Evolutionary conservation across 2,113 vertebrate species (phyloP).

Genomic region (Dicrurus megarhynchus): DNA sequence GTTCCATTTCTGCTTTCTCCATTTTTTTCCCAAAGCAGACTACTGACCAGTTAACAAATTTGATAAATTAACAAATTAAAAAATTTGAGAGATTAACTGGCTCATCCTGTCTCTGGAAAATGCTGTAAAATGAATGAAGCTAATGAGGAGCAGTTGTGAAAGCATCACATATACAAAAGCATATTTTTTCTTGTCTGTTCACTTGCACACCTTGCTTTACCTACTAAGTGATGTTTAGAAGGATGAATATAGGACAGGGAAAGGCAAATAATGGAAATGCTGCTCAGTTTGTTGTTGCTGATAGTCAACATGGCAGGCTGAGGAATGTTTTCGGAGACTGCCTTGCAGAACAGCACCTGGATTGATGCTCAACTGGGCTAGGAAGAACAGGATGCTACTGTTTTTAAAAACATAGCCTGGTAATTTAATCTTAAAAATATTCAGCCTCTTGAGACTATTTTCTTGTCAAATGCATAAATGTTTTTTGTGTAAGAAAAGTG

Average conservation of each 20-base stretch:
- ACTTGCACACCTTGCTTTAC: not conserved
- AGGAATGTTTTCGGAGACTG: not conserved
- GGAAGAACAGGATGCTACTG: not conserved
- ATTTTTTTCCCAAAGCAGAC: not conserved
- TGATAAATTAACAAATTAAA: not conserved
- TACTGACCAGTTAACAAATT: not conserved
- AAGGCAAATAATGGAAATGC: not conserved
- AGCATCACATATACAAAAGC: not conserved
- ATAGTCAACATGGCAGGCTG: not conserved
- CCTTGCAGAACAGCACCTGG: not conserved
- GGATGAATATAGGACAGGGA: not conserved
- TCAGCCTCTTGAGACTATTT: not conserved
- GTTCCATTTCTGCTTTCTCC: not conserved
- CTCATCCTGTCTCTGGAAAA: fast-evolving
- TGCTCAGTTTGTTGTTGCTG: not conserved
- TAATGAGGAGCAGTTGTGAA: not conserved
- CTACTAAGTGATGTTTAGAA: not conserved
- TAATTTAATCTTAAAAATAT: not conserved
- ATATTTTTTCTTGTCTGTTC: not conserved
- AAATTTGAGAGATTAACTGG: not conserved
- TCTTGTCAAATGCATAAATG: not conserved
- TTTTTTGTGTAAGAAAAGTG: not conserved
- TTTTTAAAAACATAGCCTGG: not conserved
- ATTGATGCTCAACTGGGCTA: not conserved
- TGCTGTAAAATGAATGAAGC: not conserved